Base-by-base conservation (phyloP, 2,888 invertebrate species). In the Plutella xylostella region DNA sequence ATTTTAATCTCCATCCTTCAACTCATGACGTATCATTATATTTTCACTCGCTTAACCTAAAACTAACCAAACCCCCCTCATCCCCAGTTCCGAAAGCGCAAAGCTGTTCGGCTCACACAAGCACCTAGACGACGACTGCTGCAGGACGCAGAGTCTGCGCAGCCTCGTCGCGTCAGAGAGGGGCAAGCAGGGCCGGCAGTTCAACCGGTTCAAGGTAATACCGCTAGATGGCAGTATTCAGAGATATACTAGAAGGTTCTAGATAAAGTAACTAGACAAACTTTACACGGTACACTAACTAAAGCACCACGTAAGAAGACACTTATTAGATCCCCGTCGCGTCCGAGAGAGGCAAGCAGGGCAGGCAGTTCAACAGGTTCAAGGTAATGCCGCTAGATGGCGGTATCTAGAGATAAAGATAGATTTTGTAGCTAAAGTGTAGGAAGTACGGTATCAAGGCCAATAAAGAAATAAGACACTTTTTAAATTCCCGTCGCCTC, bases 121-220 rank as follows among this genome's bases (percentile, higher is more conserved):
- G 17, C 73, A 77, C 72, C 46, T 69, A 38, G 60, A 58, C 1
- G 78, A 76, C 38, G 61, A 69, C 15, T 76, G 74, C 51, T 67
- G 76, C 0, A 57, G 74, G 4, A 71, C 83, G 0, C 83, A 82
- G 46, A 79, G 79, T 0, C 50, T 84, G 9, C 51, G 83, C 0
- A 82, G 79, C 45, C 62, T 83, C 0, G 77, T 79, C 3, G 73
- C 80, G 0, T 68, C 73, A 0, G 80, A 83, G 28, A 54, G 75
- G 17, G 71, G 71, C 48, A 76, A 74, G 49, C 72, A 66, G 18
- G 28, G 45, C 39, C 55, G 84, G 18, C 83, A 72, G 53, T 83
- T 84, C 55, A 84, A 85, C 56, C 67, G 84, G 44, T 85, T 84
- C 51, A 84, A 84, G 77, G 84, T 83, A 58, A 51, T 50, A n/a